Base-by-base conservation (phyloP, 2,888 invertebrate species). In the Heteromurus nitidus region DNA sequence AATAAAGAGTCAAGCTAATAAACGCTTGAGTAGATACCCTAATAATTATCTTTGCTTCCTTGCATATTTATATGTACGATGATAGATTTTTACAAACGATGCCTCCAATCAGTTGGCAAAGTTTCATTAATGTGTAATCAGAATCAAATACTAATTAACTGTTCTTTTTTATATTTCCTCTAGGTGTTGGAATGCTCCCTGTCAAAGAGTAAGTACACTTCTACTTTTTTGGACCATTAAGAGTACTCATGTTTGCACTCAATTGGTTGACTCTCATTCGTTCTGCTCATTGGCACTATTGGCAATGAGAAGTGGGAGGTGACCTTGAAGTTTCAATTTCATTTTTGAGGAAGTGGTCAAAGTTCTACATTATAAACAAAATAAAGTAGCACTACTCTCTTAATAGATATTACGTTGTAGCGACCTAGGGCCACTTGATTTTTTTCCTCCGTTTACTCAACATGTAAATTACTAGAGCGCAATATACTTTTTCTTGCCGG, bases 131-230 rank as follows among this genome's bases (percentile, higher is more conserved):
- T 47, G 47, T 16, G n/a, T n/a, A n/a, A n/a, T n/a, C n/a, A n/a
- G n/a, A 47, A 47, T 47, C 3, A 50, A 18, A 26, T 55, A 62
- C 62, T 58, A 65, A 50, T 50, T 47, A n/a, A 16, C 26, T 68
- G 18, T 62, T 53, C 31, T 69, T 24, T 44, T 24, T 70, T 50
- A 58, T 76, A 28, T 80, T 75, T 82, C 81, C 84, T 68, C 79
- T 92, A 95, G 95, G 95, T 91, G 95, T 96, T 87, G 97, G 96
- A 86, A 96, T 97, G 95, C 92, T 97, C 88, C 97, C 97, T 81
- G 93, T 96, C 42, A 96, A 95, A 93, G 96, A 96, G 96, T 96
- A 91, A 95, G 96, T 94, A 0, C 22, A 65, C 28, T 44, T 76
- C 5, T 55, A 36, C n/a, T 36, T 16, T 58, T 31, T 18, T 58